Evolutionary conservation across 2,797 vertebrate species (phyloP), one percentile per base, ranked within the genome.

Genomic region (Hypotaenidia okinawae): DNA sequence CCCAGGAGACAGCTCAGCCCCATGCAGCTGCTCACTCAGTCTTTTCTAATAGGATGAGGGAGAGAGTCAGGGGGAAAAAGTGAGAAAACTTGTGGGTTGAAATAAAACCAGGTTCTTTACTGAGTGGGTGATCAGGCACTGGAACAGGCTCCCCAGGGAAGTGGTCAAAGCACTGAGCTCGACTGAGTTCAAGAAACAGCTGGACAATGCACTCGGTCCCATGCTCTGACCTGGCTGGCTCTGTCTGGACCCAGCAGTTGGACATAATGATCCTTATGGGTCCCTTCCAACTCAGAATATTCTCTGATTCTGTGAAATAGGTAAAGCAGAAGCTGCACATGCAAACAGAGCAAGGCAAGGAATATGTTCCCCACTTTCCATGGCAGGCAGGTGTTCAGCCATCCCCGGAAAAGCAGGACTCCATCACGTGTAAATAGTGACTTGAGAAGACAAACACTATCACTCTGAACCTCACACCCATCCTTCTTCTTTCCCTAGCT

Each of bases 361-460:
- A 47, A 33, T 37, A 27, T 10, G 11, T 49, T 57, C 21, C 21
- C 22, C 3, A 0, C 10, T 57, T 69, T 35, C 43, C 12, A 35
- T 35, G 4, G 8, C 30, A 49, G 33, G 39, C 13, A 75, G 49
- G 22, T 35, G n/a, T 35, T 55, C 33, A 69, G 25, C 11, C 33
- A 25, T 33, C 24, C 9, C 55, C 39, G 49, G 63, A 47, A 75
- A 7, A 55, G 11, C 11, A 19, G 24, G 19, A 45, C 32, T 66
- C 23, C 32, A 28, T 24, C n/a, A n/a, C 0, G 0, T 0, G 0
- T 52, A 37, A 37, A 41, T 0, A 0, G 28, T 28, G 3, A 45
- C 27, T 67, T 67, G 69, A 24, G 37, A 67, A 81, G 61, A 88
- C 23, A 33, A 67, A 45, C 0, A 0, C 6, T 23, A 49, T 41